Evolutionary conservation across 2,888 invertebrate genomes (phyloP).

Genomic region (Leucophenga maculata): DNA sequence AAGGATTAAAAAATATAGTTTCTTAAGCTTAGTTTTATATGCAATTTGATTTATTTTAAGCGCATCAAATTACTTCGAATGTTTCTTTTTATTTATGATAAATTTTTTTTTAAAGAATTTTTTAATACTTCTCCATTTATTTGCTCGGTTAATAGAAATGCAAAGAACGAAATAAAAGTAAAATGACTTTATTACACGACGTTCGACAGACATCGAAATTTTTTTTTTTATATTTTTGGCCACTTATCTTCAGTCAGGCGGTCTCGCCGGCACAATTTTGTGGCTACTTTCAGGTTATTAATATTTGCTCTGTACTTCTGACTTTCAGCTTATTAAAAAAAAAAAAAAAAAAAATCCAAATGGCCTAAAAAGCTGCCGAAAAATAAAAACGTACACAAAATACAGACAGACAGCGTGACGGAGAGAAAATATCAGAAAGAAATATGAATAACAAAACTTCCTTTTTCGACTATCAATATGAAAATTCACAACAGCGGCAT

Average conservation of each 20-base stretch:
- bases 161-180: not conserved
- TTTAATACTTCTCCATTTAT: too few species aligned
- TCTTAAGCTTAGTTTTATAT: too few species aligned
- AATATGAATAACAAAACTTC: constrained; percentile 40
- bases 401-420: not conserved
- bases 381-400: not conserved
- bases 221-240: not conserved
- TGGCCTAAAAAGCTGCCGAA: not conserved
- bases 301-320: constrained; percentile 65
- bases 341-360: too few species aligned
- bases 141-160: too few species aligned
- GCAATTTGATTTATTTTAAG: too few species aligned
- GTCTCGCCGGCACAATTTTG: constrained; percentile 6
- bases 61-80: too few species aligned
- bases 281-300: constrained; percentile 64
- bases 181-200: constrained; percentile 19
- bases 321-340: constrained; percentile 60
- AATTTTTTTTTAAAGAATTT: too few species aligned
- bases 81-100: too few species aligned
- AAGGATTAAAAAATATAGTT: too few species aligned
- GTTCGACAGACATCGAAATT: not conserved
- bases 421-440: constrained; percentile 43
- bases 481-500: constrained; percentile 62
- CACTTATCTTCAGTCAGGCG: not conserved
- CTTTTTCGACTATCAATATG: constrained; percentile 62